Conservation (phyloP, 2,113 vertebrate genomes). For the Hirundichthys speculiger region DNA sequence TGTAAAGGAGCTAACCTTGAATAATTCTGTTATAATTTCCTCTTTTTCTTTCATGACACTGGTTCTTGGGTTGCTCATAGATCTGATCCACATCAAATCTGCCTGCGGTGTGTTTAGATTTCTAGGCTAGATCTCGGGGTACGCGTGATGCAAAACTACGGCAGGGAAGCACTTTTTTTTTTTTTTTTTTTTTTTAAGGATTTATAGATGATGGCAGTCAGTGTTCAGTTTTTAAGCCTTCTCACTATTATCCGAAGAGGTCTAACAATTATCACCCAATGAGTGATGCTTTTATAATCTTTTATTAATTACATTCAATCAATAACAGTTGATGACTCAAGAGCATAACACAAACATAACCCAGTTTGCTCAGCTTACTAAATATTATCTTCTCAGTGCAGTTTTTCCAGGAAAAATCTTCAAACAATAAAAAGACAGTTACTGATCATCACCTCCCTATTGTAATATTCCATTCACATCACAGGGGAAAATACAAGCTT, state of each 20-base stretch:
- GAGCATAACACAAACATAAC: slow-evolving; percentile 34
- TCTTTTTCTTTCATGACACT: background rate
- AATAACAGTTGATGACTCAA: slow-evolving; percentile 49
- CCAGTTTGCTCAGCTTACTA: slow-evolving; percentile 40
- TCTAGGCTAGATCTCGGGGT: too few species aligned
- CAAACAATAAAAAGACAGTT: background rate
- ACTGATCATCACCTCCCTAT: too few species aligned
- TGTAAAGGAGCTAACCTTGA: too few species aligned
- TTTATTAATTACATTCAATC: slow-evolving; percentile 56
- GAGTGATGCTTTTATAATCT: slow-evolving; percentile 41
- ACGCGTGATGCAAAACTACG: too few species aligned
- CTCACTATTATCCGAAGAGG: slow-evolving; percentile 30
- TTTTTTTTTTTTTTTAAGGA: too few species aligned
- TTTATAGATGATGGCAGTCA: too few species aligned
- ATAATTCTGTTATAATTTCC: background rate
- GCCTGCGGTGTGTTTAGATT: too few species aligned
- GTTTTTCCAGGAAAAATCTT: too few species aligned
- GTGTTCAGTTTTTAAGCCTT: slow-evolving; percentile 23
- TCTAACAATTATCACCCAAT: slow-evolving; percentile 42
- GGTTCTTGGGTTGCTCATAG: background rate
- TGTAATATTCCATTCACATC: too few species aligned
- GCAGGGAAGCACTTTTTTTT: too few species aligned
- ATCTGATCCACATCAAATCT: too few species aligned
- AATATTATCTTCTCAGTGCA: slow-evolving; percentile 38
- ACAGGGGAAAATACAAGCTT: too few species aligned